A percentile compares a stretch with the other conserved stretches of the same genome.
These are phyloP conservation scores for Cataglyphis altisquamis DNA, from an alignment of 2,888 invertebrate genomes.

Conservation along the genomic window DNA sequence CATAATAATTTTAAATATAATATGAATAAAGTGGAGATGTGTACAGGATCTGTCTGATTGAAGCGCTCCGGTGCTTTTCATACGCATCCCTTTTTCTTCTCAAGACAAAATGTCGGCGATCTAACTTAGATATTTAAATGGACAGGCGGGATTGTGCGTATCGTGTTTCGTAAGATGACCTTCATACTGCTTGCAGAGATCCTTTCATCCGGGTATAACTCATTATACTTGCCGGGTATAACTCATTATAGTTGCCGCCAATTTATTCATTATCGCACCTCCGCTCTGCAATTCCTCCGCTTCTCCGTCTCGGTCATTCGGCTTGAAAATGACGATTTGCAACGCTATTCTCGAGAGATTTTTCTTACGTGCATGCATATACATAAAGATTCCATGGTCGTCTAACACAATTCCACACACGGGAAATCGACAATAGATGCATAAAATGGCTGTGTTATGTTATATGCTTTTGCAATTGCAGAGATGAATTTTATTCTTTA, in stretches of 20 bases:
- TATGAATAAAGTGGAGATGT: background rate
- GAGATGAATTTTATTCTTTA: background rate
- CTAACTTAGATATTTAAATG: slow-evolving; percentile 31
- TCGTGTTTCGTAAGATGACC: slow-evolving; percentile 54
- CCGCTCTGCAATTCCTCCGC: slow-evolving; percentile 70
- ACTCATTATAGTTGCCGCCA: slow-evolving; percentile 62
- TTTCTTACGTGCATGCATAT: slow-evolving; percentile 7
- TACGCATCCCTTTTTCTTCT: background rate
- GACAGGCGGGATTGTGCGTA: slow-evolving; percentile 1
- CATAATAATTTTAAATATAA: background rate
- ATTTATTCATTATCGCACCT: slow-evolving; percentile 81
- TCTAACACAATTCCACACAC: background rate
- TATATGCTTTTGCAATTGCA: background rate
- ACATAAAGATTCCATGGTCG: slow-evolving; percentile 1
- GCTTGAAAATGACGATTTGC: slow-evolving; percentile 54
- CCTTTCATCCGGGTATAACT: slow-evolving; percentile 64
- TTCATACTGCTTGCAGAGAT: slow-evolving; percentile 66
- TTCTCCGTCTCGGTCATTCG: slow-evolving; percentile 54
- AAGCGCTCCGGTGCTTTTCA: background rate
- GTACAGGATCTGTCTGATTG: background rate
- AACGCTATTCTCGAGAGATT: slow-evolving; percentile 51
- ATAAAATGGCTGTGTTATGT: background rate
- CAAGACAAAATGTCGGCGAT: background rate
- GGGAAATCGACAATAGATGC: background rate
- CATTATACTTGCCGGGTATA: slow-evolving; percentile 52